phyloP scores from a whole-genome alignment of 2,888 invertebrate species.

The Campaea margaritaria region DNA sequence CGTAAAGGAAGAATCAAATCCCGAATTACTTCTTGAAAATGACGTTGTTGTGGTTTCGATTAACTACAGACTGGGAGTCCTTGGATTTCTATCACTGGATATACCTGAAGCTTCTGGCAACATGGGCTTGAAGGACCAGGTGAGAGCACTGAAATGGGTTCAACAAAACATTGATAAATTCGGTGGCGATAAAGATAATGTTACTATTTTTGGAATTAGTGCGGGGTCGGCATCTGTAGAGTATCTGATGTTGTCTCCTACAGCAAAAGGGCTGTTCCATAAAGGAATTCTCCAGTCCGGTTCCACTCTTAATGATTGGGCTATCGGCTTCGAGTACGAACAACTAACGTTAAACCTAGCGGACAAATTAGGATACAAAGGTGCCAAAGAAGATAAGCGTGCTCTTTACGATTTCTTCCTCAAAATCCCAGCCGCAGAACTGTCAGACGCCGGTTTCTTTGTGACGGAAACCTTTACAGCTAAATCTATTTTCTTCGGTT shows the following conservation, averaged over 20 bases:
- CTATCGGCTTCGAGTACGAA: slow-evolving; percentile 53
- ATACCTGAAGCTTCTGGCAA: slow-evolving; percentile 65
- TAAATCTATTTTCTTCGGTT: slow-evolving; percentile 53
- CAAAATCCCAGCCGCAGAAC: slow-evolving; percentile 36
- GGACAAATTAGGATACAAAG: slow-evolving; percentile 51
- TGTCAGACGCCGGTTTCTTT: slow-evolving; percentile 43
- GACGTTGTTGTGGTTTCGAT: slow-evolving; percentile 68
- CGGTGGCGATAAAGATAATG: slow-evolving; percentile 62
- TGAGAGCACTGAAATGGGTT: slow-evolving; percentile 66
- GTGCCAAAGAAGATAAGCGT: slow-evolving; percentile 43
- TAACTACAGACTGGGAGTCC: slow-evolving; percentile 70
- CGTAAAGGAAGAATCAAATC: slow-evolving; percentile 56
- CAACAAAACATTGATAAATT: slow-evolving; percentile 61
- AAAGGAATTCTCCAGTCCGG: slow-evolving; percentile 68
- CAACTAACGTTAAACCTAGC: slow-evolving; percentile 48
- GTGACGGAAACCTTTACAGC: slow-evolving; percentile 37
- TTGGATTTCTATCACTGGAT: slow-evolving; percentile 69
- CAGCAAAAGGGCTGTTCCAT: slow-evolving; percentile 60
- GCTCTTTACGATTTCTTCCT: slow-evolving; percentile 51
- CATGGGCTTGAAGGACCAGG: slow-evolving; percentile 72
- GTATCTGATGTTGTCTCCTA: slow-evolving; percentile 58
- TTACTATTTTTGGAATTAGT: slow-evolving; percentile 64
- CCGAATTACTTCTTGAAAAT: slow-evolving; percentile 66
- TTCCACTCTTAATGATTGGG: slow-evolving; percentile 62
- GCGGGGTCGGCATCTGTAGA: slow-evolving; percentile 64